Percentiles rank a stretch among this genome's conserved stretches.
These are phyloP conservation scores for Pachydiplax longipennis DNA, from an alignment of 2,888 invertebrate species.

Conservation along the genomic window DNA sequence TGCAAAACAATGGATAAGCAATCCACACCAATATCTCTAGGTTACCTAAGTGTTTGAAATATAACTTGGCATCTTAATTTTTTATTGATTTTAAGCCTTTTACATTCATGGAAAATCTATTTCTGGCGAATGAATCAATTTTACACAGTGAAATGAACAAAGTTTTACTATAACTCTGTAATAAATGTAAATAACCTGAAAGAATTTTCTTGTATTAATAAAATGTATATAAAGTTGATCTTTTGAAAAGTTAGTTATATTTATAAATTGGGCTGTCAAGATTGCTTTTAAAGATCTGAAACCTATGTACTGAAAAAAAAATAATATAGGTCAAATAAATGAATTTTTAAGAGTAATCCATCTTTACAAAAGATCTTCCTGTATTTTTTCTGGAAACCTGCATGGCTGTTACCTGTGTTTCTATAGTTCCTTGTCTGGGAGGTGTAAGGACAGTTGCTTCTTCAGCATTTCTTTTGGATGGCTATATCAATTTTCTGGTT, in stretches of 20 bases:
- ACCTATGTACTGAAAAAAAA: constrained; percentile 31
- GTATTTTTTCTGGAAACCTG: too few relatives aligned
- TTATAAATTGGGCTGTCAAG: constrained; percentile 43
- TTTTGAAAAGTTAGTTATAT: constrained; percentile 37
- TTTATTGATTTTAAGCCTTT: constrained; percentile 35
- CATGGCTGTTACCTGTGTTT: too few relatives aligned
- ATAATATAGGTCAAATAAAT: constrained; percentile 10
- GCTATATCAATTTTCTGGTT: too few relatives aligned
- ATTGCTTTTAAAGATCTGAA: constrained; percentile 38
- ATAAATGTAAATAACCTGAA: constrained; percentile 35
- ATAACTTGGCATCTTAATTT: constrained; percentile 25
- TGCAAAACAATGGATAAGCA: not conserved
- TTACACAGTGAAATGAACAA: constrained; percentile 36
- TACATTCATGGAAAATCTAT: constrained; percentile 15
- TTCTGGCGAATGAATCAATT: constrained; percentile 22
- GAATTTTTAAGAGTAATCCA: not conserved
- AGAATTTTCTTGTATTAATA: constrained; percentile 37
- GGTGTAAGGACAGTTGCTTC: too few relatives aligned
- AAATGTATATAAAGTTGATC: constrained; percentile 43
- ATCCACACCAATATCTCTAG: not conserved
- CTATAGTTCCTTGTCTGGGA: too few relatives aligned
- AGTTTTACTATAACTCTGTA: constrained; percentile 37
- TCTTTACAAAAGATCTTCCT: not conserved
- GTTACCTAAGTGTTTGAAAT: constrained; percentile 10
- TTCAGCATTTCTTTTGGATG: too few relatives aligned